Base-by-base conservation (phyloP, 2,888 invertebrate species). In the Nymphalis polychloros region DNA sequence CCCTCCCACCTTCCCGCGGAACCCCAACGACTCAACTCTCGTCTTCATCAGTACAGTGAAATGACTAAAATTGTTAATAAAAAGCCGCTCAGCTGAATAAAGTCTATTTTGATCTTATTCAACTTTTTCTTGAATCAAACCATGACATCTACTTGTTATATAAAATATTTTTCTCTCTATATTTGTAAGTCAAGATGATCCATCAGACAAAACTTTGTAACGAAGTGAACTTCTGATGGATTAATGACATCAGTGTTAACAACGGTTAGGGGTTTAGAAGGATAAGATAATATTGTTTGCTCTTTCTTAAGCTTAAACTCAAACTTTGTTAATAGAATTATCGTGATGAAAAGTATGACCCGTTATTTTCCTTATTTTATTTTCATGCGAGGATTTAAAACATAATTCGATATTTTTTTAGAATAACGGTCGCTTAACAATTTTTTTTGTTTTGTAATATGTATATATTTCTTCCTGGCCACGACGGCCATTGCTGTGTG, bases 231-330 rank as follows among this genome's bases (percentile, higher is more conserved):
- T 68, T 73, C 66, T 73, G 72, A 73, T 72, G 73, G 73, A 72
- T 74, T 73, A 74, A 71, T 60, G 67, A 73, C 73, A 74, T 74
- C 67, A 71, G 59, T 66, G 71, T 69, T 71, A 68, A 74, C 73
- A 71, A 72, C 61, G 48, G 64, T 64, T 62, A 47, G 49, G 63
- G 57, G 46, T 63, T 59, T 47, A 60, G 41, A 41, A 47, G 59
- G 60, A 64, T 59, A 55, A 64, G 60, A 67, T 70, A 70, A 64
- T 68, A 70, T 68, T 70, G 67, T 70, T 70, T 65, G 68, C 63
- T 60, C 55, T 59, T 68, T 63, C 65, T 69, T 65, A 63, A 62
- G 53, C 62, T 65, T 63, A 63, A 61, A 53, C 31, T 17, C 27
- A 60, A 70, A 68, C 68, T 68, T 68, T 49, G 64, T 46, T 65